These are phyloP conservation scores for Podocnemis expansa DNA, from an alignment of 2,113 vertebrate species.

Conservation along the genomic window DNA sequence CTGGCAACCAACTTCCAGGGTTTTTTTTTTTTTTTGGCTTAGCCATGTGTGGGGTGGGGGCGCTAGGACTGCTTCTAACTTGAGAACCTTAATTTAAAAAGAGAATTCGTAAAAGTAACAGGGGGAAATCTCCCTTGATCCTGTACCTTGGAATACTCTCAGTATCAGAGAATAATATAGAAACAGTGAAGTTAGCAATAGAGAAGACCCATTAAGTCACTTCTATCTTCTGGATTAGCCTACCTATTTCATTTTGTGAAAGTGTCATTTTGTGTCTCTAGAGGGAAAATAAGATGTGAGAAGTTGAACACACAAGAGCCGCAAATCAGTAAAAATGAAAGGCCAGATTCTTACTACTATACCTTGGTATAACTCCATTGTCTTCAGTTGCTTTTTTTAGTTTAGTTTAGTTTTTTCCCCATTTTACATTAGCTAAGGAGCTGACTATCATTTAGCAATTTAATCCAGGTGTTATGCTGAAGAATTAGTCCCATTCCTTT, in stretches of 20 bases:
- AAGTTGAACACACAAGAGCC: not conserved
- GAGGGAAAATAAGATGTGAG: not conserved
- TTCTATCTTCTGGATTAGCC: not conserved
- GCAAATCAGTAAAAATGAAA: not conserved
- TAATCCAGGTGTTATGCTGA: not conserved
- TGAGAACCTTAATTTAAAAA: not conserved
- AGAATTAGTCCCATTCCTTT: not conserved
- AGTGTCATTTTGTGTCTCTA: not conserved
- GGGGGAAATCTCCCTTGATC: not conserved
- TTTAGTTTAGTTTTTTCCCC: not conserved
- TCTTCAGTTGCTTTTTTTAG: not conserved
- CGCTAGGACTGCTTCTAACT: too few relatives aligned
- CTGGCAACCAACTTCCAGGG: not conserved
- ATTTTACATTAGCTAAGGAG: not conserved
- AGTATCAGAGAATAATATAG: not conserved
- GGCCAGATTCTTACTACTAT: not conserved
- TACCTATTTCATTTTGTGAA: rapidly evolving
- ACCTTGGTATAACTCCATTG: not conserved
- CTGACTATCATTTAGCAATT: not conserved
- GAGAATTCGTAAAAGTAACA: not conserved
- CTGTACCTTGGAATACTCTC: not conserved
- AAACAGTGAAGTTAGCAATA: not conserved
- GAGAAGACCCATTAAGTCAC: not conserved
- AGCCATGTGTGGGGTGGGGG: not conserved
- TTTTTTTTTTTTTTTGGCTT: not conserved